Conservation (phyloP, 2,888 invertebrate species). For the Mesorhabditis spiculigera region DNA sequence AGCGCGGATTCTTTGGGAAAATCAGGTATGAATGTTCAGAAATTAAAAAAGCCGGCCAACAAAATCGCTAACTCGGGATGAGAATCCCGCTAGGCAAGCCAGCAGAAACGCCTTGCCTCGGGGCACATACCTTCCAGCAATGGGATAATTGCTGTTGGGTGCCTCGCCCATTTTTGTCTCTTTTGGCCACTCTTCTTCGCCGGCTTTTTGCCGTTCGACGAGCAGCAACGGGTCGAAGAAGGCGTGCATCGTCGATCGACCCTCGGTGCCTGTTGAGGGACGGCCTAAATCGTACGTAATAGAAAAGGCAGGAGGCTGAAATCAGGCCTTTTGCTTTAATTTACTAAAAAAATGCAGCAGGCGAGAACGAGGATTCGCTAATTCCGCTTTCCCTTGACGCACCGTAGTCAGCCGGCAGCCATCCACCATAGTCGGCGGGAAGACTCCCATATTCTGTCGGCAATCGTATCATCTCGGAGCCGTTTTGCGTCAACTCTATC, state of each 20-base stretch:
- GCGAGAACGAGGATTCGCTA: neutral
- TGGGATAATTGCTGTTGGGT: neutral
- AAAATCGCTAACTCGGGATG: too few relatives aligned
- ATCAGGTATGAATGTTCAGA: too few relatives aligned
- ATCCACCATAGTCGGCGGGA: slow-evolving; percentile 34
- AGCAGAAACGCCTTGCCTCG: too few relatives aligned
- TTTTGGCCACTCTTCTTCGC: neutral
- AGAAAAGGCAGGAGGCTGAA: too few relatives aligned
- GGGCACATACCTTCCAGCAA: neutral
- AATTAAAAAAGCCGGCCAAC: too few relatives aligned
- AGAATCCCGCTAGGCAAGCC: too few relatives aligned
- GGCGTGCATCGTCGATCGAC: slow-evolving; percentile 35
- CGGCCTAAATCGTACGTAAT: slow-evolving; percentile 24
- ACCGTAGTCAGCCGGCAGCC: slow-evolving; percentile 27
- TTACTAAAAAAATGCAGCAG: too few relatives aligned
- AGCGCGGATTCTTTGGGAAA: too few relatives aligned
- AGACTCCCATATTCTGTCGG: slow-evolving; percentile 40
- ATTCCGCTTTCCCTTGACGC: neutral
- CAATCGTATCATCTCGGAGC: slow-evolving; percentile 34
- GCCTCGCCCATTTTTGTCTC: neutral
- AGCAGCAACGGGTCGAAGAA: slow-evolving; percentile 22
- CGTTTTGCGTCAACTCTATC: neutral
- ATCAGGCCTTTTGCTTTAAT: too few relatives aligned
- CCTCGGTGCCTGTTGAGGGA: slow-evolving; percentile 35
- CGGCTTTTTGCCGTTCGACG: slow-evolving; percentile 1